Conservation (phyloP, 2,888 invertebrate species). For the Melipona beecheii region DNA sequence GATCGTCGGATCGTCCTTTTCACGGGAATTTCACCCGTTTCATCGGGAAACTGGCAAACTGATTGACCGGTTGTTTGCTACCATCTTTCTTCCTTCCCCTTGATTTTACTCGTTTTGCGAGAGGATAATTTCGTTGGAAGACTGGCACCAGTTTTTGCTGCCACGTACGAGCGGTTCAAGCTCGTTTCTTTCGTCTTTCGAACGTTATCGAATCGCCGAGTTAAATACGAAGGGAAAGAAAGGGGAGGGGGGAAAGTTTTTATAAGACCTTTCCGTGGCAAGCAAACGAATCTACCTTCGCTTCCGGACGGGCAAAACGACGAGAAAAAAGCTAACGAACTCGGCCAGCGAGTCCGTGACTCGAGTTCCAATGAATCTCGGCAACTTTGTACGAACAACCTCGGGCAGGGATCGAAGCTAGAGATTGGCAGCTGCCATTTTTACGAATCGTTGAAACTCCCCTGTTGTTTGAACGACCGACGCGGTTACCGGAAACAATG, state of each 20-base stretch:
- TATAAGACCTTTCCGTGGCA: constrained; percentile 20
- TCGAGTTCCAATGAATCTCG: constrained; percentile 35
- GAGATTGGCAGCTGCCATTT: constrained; percentile 28
- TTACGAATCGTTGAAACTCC: constrained; percentile 29
- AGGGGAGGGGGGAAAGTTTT: constrained; percentile 21
- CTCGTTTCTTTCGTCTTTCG: background rate
- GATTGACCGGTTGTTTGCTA: constrained; percentile 1
- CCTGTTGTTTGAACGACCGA: constrained; percentile 20
- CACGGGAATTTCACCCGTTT: constrained; percentile 6
- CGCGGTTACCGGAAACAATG: background rate
- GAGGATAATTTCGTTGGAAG: background rate
- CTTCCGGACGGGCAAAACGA: constrained; percentile 10
- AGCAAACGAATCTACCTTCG: constrained; percentile 38
- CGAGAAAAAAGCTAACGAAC: constrained; percentile 55
- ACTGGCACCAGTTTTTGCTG: background rate
- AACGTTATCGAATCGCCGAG: constrained; percentile 1
- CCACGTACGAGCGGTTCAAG: background rate
- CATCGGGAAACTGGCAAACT: background rate
- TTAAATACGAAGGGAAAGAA: constrained; percentile 14
- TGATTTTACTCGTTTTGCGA: background rate
- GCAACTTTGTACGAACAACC: constrained; percentile 21
- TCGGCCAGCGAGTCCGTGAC: constrained; percentile 51
- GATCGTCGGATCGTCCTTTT: background rate
- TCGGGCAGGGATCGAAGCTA: background rate
- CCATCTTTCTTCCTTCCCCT: background rate